phyloP scores from a whole-genome alignment of 2,888 invertebrate genomes.

The Perdita meconis region DNA sequence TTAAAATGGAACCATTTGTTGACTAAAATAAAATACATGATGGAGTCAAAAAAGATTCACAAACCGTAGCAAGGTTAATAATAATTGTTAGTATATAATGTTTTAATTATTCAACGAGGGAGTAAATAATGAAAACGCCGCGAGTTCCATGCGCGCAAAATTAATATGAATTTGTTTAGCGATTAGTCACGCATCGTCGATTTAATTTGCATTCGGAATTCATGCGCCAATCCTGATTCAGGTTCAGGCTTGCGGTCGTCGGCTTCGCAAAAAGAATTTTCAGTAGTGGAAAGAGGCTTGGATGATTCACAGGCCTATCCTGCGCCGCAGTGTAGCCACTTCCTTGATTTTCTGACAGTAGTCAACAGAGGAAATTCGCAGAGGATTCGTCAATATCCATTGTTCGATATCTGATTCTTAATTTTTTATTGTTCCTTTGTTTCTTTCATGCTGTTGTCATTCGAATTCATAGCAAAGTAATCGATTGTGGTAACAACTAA shows the following conservation, averaged over 20 bases:
- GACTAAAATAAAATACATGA: too few relatives aligned
- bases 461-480: not conserved
- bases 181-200: conserved; percentile 37
- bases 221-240: conserved; percentile 46
- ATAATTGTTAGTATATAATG: not conserved
- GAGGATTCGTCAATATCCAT: conserved; percentile 38
- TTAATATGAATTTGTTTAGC: conserved; percentile 11
- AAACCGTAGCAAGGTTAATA: too few relatives aligned
- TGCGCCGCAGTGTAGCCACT: conserved; percentile 28
- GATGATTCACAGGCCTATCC: conserved; percentile 61
- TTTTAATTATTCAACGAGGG: not conserved
- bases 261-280: conserved; percentile 66
- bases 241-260: conserved; percentile 63
- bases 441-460: not conserved
- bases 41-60: too few relatives aligned
- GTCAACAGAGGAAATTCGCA: conserved; percentile 37
- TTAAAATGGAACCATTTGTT: too few relatives aligned
- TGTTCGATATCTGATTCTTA: conserved; percentile 20
- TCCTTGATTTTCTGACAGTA: conserved; percentile 42
- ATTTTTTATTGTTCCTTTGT: conserved; percentile 24
- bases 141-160: not conserved
- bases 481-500: not conserved
- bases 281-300: conserved; percentile 53
- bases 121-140: not conserved
- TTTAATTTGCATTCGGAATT: conserved; percentile 63